A percentile compares a stretch with the other conserved stretches of the same genome.
Conservation (phyloP, 2,888 invertebrate species). For the Drosophila borealis region DNA sequence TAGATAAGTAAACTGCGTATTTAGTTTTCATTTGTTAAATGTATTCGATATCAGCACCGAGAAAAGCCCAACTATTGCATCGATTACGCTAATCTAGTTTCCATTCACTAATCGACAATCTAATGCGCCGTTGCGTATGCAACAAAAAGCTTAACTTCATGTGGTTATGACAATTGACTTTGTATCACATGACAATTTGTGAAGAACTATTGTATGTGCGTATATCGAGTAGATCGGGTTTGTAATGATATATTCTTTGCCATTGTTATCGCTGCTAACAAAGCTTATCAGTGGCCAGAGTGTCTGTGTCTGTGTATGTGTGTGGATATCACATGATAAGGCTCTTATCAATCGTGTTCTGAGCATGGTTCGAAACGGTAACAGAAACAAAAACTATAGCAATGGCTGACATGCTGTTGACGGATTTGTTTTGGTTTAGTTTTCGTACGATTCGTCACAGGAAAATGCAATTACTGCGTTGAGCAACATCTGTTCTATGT, state of each 20-base stretch:
- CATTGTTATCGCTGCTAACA: conserved; percentile 25
- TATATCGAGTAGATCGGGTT: not conserved
- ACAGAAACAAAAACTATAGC: conserved; percentile 20
- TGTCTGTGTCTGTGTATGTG: conserved; percentile 18
- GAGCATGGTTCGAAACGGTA: conserved; percentile 20
- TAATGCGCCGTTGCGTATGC: conserved; percentile 18
- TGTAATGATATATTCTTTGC: conserved; percentile 9
- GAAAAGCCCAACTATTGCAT: conserved; percentile 6
- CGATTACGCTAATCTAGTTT: conserved; percentile 20
- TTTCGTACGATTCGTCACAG: conserved; percentile 17
- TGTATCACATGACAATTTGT: conserved; percentile 16
- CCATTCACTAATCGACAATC: conserved; percentile 3
- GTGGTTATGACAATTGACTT: conserved; percentile 17
- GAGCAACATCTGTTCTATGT: conserved; percentile 25
- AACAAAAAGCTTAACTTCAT: conserved; percentile 3
- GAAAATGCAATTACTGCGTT: conserved; percentile 57
- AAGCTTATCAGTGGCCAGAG: conserved; percentile 30
- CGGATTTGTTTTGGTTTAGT: conserved; percentile 16
- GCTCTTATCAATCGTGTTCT: conserved; percentile 34
- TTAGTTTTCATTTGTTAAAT: not conserved
- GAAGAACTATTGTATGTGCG: not conserved
- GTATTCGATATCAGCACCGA: not conserved
- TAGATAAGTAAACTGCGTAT: not conserved
- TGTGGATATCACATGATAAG: conserved; percentile 30
- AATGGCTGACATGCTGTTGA: conserved; percentile 25